Evolutionary conservation across 2,888 invertebrate species (phyloP), one percentile per base, ranked within the genome.

Genomic region (Ganaspis brasiliensis): DNA sequence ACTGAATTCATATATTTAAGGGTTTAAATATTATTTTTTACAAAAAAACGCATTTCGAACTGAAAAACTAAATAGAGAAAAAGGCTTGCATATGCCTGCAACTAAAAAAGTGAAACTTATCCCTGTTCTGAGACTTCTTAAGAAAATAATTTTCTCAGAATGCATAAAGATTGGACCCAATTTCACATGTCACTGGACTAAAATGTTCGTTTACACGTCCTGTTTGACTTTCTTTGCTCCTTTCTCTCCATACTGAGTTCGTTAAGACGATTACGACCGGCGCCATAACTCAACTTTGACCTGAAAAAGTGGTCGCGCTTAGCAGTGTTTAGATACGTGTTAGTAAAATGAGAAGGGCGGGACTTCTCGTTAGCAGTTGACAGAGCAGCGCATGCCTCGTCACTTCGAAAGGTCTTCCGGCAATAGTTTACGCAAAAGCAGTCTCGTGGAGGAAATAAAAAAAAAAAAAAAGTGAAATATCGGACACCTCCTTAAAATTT

Each of bases 321-420:
- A 71, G 72, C 73, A 75, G 80, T 81, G 82, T 84, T 85, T 84
- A 79, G 84, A 82, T 83, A 82, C 26, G 80, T 80, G 75, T 74
- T 63, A 49, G 76, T 73, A 72, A 80, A 35, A 63, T 49, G 79
- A 77, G 79, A 78, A 76, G 80, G 86, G 81, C 85, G 85, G 83
- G 79, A 67, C 45, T 67, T 81, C 85, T 89, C 84, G 87, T 89
- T 87, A 88, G 85, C 79, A 84, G 89, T 80, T 88, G 89, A 89
- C 89, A 87, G 87, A 84, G 86, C 86, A 81, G 80, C 81, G 81
- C 80, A 81, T 83, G 35, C 57, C 78, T 72, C 76, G 8, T 31
- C 71, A 12, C 21, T 72, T 19, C 26, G 63, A 45, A 76, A 78
- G 74, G 74, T 73, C 77, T 81, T 80, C 77, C 79, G 79, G 63